phyloP scores from a whole-genome alignment of 92 coral and sea anemone genomes.

The Micromussa lordhowensis region DNA sequence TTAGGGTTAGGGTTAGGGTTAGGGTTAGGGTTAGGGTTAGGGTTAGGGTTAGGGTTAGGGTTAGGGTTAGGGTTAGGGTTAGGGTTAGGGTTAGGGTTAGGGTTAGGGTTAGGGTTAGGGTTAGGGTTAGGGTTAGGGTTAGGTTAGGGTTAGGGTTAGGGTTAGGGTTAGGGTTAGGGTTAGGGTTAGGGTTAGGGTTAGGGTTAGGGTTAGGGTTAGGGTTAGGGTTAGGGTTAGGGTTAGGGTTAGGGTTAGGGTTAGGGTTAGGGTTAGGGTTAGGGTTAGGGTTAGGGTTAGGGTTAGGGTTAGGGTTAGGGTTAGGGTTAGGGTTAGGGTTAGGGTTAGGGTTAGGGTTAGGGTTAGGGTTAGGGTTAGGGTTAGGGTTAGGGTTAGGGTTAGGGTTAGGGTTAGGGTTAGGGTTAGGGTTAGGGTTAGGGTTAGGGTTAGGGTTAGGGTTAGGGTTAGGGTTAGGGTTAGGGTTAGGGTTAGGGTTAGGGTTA shows the following conservation, averaged over 20 bases:
- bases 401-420: conserved; percentile 34
- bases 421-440: conserved; percentile 56
- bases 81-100: conserved; percentile 47
- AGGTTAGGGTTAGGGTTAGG: conserved; percentile 21
- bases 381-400: conserved; percentile 26
- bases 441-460: conserved; percentile 59
- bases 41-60: conserved; percentile 45
- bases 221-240: conserved; percentile 41
- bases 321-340: conserved; percentile 26
- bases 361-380: conserved; percentile 47
- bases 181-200: conserved; percentile 31
- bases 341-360: conserved; percentile 48
- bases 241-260: conserved; percentile 51
- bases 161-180: conserved; percentile 33
- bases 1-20: conserved; percentile 51
- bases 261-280: conserved; percentile 58
- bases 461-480: conserved; percentile 54
- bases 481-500: conserved; percentile 44
- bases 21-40: conserved; percentile 57
- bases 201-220: conserved; percentile 40
- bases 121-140: conserved; percentile 22
- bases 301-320: conserved; percentile 31
- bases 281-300: conserved; percentile 55
- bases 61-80: conserved; percentile 40
- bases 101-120: conserved; percentile 49